Percentiles rank a stretch among this genome's conserved stretches.
Conservation (phyloP, 1,140 invertebrate genomes). For the Aradophagus sp. region DNA sequence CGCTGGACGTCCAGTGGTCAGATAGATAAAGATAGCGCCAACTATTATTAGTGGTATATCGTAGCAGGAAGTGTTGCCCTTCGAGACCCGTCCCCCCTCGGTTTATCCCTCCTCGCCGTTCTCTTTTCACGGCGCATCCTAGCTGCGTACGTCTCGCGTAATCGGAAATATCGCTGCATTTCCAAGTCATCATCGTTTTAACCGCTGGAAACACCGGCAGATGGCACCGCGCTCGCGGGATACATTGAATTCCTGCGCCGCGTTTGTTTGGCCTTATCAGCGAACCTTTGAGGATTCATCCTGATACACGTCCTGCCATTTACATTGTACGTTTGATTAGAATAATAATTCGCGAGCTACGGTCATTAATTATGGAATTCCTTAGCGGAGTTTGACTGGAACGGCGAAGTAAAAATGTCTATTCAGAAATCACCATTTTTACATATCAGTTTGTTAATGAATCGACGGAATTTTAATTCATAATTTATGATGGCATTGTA, state of each 20-base stretch:
- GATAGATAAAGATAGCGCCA: conserved; percentile 45
- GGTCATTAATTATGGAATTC: too few relatives aligned
- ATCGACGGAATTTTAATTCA: too few relatives aligned
- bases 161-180: conserved; percentile 35
- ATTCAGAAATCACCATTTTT: too few relatives aligned
- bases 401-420: too few relatives aligned
- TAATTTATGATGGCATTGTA: too few relatives aligned
- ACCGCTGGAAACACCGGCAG: conserved; percentile 14
- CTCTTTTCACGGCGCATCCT: conserved; percentile 21
- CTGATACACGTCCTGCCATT: conserved; percentile 10
- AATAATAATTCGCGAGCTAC: conserved; percentile 3
- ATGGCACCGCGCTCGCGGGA: conserved; percentile 14
- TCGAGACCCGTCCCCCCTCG: conserved; percentile 2
- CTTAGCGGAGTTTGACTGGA: too few relatives aligned
- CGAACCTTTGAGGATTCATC: conserved; percentile 27
- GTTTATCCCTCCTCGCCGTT: conserved; percentile 27
- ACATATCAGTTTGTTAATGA: too few relatives aligned
- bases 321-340: conserved; percentile 19
- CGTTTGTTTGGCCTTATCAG: conserved; percentile 30
- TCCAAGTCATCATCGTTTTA: conserved; percentile 37
- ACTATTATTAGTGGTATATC: conserved; percentile 55
- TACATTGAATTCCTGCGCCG: conserved; percentile 20
- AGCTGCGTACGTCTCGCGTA: conserved; percentile 14
- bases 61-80: conserved; percentile 49
- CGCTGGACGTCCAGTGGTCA: conserved; percentile 34